Evolutionary conservation across 2,888 invertebrate species (phyloP).

Genomic region (Baccha elongata): DNA sequence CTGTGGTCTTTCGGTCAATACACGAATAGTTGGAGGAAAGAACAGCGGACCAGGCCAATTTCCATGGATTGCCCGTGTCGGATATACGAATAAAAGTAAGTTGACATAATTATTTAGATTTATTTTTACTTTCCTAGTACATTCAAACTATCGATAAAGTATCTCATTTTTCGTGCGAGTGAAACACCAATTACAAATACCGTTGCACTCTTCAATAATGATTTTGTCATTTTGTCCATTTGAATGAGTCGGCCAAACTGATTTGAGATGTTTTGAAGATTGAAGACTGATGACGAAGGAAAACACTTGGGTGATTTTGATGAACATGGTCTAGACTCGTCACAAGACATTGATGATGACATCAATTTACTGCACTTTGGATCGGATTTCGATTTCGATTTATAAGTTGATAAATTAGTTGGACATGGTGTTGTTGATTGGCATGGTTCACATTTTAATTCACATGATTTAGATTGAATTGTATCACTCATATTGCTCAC

Average conservation of each 20-base stretch:
- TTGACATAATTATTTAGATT: not conserved
- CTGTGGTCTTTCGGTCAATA: slow-evolving; percentile 79
- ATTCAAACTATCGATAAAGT: slow-evolving; percentile 74
- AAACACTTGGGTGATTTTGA: not conserved
- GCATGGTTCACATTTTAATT: not conserved
- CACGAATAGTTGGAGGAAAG: slow-evolving; percentile 83
- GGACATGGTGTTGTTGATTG: not conserved
- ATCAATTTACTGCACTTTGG: not conserved
- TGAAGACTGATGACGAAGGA: not conserved
- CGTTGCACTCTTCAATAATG: slow-evolving; percentile 75
- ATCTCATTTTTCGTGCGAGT: slow-evolving; percentile 76
- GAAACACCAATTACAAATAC: slow-evolving; percentile 77
- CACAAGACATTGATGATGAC: not conserved
- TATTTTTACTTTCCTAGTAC: not conserved
- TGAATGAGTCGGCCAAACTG: slow-evolving; percentile 43
- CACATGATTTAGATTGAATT: not conserved
- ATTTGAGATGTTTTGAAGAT: slow-evolving; percentile 11
- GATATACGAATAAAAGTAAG: slow-evolving; percentile 81
- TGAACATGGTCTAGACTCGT: not conserved
- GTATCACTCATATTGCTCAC: not conserved
- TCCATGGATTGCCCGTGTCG: slow-evolving; percentile 85
- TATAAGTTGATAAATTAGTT: not conserved
- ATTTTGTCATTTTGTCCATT: slow-evolving; percentile 68
- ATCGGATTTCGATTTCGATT: not conserved
- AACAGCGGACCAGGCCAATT: slow-evolving; percentile 83